Base-by-base conservation (phyloP, 2,113 vertebrate species). In the Pelusios castaneus region DNA sequence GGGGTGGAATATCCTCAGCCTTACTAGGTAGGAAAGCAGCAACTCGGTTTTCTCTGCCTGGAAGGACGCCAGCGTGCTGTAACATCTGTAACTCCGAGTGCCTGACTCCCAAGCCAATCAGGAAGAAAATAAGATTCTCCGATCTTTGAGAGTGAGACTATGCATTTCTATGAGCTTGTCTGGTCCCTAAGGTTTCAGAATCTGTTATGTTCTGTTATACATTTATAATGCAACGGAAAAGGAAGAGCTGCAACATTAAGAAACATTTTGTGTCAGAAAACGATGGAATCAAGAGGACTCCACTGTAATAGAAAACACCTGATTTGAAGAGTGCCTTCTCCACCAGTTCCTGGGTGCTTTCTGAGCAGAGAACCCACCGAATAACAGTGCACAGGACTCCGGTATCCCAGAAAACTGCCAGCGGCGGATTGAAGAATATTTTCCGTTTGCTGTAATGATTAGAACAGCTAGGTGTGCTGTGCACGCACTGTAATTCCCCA, bases 401-500 rank as follows among this genome's bases (percentile, higher is more conserved):
- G 27, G 41, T 14, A 29, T 45, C 73, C 73, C 41, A 76, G 73
- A 76, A 45, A 76, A 27, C 3, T 70, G 34, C 19, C 9, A 19
- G 8, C 4, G 8, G n/a, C 38, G 63, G n/a, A 22, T n/a, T 24
- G 41, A 41, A 76, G 73, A 76, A 45, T 27, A 6, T 43, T 27
- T 24, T 41, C 24, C 41, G 7, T 76, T 45, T 75, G 41, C 41
- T 75, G 70, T 75, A 75, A 41, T 43, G 38, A 75, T 7, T 41
- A 12, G 10, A 13, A 43, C 22, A 38, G 38, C 22, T 9, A 5
- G 16, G 31, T 29, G 54, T 0, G 45, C 34, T 10, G 63, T 14
- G 51, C 5, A 3, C 2, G n/a, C 9, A 5, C 21, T 31, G 34
- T 51, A 43, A 13, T 25, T 0, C 0, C 4, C 73, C 2, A 4